Conservation (phyloP, 2,888 invertebrate species). For the Therioaphis trifolii region DNA sequence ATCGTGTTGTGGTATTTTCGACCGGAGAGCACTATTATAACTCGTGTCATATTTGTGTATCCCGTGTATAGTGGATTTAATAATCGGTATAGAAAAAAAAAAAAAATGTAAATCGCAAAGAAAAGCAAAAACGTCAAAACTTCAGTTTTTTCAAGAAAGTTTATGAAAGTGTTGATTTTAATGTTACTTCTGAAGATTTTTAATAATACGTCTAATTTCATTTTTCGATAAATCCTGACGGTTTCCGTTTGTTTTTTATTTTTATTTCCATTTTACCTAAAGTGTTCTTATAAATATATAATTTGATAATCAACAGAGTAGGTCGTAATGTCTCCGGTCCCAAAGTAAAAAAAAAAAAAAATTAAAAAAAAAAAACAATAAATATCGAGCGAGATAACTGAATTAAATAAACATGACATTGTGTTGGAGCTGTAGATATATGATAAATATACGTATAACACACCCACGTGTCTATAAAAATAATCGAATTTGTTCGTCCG, state of each 20-base stretch:
- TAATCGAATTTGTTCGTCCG: too few species aligned
- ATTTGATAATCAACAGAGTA: neutral
- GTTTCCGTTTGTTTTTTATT: neutral
- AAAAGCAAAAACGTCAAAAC: too few species aligned
- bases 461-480: too few species aligned
- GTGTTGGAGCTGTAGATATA: too few species aligned
- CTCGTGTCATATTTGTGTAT: too few species aligned
- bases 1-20: too few species aligned
- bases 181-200: neutral
- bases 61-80: too few species aligned
- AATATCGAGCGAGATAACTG: neutral
- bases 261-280: neutral
- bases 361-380: too few species aligned
- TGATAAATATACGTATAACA: too few species aligned
- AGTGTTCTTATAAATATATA: slow-evolving; percentile 16
- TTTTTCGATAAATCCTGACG: neutral
- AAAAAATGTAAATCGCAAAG: neutral
- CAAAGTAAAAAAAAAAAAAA: neutral
- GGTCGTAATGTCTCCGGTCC: neutral
- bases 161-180: neutral
- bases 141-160: neutral
- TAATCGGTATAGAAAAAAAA: too few species aligned
- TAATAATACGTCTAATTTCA: neutral
- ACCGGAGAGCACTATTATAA: too few species aligned
- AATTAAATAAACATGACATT: neutral